phyloP scores from a whole-genome alignment of 2,888 invertebrate species.

The Harmothoe impar region DNA sequence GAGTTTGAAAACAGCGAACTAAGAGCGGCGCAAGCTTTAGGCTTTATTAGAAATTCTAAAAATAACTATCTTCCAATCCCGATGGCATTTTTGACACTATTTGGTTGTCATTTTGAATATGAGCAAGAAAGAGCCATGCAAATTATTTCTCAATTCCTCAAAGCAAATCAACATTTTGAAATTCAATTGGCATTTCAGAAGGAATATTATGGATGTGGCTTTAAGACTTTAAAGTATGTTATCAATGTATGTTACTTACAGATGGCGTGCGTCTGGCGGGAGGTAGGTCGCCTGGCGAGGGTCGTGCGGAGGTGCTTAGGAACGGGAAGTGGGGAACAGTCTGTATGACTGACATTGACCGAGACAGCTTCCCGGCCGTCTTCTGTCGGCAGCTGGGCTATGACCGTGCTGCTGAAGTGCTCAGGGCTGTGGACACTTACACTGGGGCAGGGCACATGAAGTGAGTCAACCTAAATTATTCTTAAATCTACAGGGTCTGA shows the following conservation, averaged over 20 bases:
- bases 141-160: too few relatives aligned
- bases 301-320: not conserved
- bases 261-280: not conserved
- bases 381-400: slow-evolving; percentile 25
- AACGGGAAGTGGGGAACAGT: slow-evolving; percentile 22
- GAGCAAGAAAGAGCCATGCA: too few relatives aligned
- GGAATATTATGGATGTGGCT: too few relatives aligned
- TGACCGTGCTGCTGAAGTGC: not conserved
- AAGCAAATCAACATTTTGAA: too few relatives aligned
- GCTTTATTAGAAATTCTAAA: too few relatives aligned
- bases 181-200: too few relatives aligned
- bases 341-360: not conserved
- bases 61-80: too few relatives aligned
- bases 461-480: not conserved
- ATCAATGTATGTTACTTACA: not conserved
- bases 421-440: not conserved
- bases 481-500: too few relatives aligned
- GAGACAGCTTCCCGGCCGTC: not conserved
- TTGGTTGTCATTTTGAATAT: too few relatives aligned
- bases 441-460: not conserved
- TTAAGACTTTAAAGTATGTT: not conserved
- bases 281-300: not conserved
- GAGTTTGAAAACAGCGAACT: too few relatives aligned
- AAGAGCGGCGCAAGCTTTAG: too few relatives aligned
- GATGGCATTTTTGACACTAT: too few relatives aligned